Percentiles rank a stretch among this genome's conserved stretches.
phyloP scores from a whole-genome alignment of 2,113 vertebrate species.

The Phainopepla nitens region DNA sequence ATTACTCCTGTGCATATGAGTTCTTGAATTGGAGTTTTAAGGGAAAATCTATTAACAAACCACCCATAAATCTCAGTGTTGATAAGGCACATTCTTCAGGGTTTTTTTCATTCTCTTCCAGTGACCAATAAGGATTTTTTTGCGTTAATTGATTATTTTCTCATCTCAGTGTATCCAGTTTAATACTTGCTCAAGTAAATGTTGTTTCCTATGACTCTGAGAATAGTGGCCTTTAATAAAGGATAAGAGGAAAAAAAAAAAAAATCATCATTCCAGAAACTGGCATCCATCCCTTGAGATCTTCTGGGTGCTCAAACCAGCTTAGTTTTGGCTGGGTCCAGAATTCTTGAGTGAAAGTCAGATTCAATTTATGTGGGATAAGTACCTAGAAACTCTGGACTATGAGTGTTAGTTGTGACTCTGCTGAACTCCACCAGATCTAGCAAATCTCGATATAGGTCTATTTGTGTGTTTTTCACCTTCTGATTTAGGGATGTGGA shows the following conservation, averaged over 20 bases:
- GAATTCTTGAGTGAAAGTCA: neutral
- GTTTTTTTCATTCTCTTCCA: neutral
- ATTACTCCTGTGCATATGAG: neutral
- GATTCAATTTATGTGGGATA: neutral
- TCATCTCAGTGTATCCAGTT: neutral
- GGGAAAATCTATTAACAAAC: neutral
- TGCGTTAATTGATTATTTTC: neutral
- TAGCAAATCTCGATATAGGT: fast-evolving
- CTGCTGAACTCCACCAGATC: neutral
- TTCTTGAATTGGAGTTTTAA: neutral
- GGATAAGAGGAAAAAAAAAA: neutral
- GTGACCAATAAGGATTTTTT: neutral
- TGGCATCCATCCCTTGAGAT: neutral
- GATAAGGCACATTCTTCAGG: neutral
- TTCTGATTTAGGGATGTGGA: neutral
- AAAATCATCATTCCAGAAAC: neutral
- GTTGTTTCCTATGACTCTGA: neutral
- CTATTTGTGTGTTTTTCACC: neutral
- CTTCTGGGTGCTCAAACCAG: neutral
- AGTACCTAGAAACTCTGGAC: neutral
- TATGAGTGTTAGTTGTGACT: fast-evolving
- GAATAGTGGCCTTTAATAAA: neutral
- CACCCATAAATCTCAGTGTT: neutral
- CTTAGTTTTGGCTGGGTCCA: neutral
- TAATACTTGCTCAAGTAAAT: neutral